Evolutionary conservation across 2,113 vertebrate genomes (phyloP).

Genomic region (Heterochromis multidens): DNA sequence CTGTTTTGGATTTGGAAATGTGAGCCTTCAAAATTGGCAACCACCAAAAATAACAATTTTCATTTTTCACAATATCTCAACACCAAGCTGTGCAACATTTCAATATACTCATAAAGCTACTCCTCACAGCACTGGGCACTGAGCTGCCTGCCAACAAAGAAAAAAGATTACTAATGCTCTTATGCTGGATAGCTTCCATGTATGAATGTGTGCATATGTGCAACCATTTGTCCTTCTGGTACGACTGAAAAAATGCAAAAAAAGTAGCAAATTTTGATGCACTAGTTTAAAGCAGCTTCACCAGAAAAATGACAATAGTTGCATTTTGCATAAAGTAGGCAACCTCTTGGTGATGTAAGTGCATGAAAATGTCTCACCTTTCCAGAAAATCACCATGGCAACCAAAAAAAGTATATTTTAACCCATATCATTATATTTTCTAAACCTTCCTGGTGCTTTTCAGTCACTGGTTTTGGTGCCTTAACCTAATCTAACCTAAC

Average conservation of each 20-base stretch:
- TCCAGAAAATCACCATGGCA: background rate
- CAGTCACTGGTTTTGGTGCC: background rate
- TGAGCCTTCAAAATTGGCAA: background rate
- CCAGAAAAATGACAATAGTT: background rate
- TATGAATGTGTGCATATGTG: slow-evolving; percentile 27
- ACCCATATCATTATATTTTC: background rate
- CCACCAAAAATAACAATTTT: background rate
- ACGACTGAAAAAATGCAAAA: background rate
- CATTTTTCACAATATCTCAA: background rate
- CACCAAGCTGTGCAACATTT: background rate
- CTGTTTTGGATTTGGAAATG: background rate
- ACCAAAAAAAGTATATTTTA: background rate
- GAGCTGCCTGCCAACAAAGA: slow-evolving; percentile 4
- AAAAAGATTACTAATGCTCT: background rate
- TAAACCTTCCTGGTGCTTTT: background rate
- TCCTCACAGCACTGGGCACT: background rate
- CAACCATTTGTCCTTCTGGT: slow-evolving; percentile 4
- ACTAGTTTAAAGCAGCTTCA: background rate
- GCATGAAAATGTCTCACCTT: background rate
- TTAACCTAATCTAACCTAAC: background rate
- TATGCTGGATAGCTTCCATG: background rate
- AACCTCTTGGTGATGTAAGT: background rate
- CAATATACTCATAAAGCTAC: background rate
- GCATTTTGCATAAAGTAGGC: background rate
- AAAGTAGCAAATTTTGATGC: background rate